These are phyloP conservation scores for Forbesichthys agassizii DNA, from an alignment of 2,113 vertebrate genomes.

Conservation along the genomic window DNA sequence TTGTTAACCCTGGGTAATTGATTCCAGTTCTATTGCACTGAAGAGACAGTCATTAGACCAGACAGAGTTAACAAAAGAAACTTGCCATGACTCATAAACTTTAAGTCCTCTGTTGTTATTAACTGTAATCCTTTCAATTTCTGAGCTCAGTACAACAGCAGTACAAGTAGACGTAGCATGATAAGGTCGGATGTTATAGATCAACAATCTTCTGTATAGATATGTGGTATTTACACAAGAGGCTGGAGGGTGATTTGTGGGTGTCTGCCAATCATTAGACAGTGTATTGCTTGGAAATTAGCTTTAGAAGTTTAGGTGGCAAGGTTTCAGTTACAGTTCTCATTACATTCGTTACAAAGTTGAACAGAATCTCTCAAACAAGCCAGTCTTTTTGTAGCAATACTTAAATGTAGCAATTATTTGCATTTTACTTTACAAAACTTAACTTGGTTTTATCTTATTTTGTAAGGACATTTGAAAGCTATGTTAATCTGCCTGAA, in stretches of 20 bases:
- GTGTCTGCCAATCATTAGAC: background rate
- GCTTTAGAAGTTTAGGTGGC: no score
- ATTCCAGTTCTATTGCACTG: conserved; percentile 35
- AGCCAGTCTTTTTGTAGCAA: no score
- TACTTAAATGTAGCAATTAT: no score
- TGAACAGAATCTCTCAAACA: no score
- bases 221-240: background rate
- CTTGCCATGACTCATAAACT: conserved; percentile 5
- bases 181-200: background rate
- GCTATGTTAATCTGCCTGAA: no score
- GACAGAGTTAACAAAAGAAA: conserved; percentile 2
- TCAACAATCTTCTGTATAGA: background rate
- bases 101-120: background rate
- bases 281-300: no score
- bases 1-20: conserved; percentile 16
- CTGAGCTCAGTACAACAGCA: background rate
- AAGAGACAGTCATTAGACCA: conserved; percentile 16
- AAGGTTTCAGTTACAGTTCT: no score
- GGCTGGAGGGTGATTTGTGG: background rate
- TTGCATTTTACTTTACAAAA: no score
- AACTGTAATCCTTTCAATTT: background rate
- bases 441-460: no score
- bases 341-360: no score
- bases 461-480: no score
- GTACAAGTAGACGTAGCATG: background rate